A percentile compares a stretch with the other conserved stretches of the same genome.
These are phyloP conservation scores for Euglossa dilemma DNA, from an alignment of 1,140 invertebrate genomes.

Conservation along the genomic window DNA sequence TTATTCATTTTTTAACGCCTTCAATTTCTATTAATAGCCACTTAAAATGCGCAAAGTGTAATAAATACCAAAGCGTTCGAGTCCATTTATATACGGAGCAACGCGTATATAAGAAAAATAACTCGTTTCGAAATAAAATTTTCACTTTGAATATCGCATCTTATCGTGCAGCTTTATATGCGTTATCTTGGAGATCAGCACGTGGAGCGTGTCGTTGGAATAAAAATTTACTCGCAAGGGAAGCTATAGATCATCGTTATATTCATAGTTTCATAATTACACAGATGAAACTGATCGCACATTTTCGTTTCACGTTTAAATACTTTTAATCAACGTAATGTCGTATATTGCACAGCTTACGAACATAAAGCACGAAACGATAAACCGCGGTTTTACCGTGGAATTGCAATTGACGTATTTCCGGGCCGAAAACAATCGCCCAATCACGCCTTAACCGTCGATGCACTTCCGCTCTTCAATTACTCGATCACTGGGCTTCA, in stretches of 20 bases:
- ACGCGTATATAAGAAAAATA: no score
- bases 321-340: not conserved
- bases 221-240: not conserved
- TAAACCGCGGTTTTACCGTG: slow-evolving; percentile 25
- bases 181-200: no score
- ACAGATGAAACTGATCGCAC: not conserved
- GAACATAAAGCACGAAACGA: slow-evolving; percentile 5
- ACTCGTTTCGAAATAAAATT: no score
- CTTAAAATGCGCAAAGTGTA: no score
- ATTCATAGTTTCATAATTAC: not conserved
- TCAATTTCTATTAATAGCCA: no score
- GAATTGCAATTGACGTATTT: slow-evolving; percentile 38
- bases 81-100: no score
- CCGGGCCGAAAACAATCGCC: slow-evolving; percentile 37
- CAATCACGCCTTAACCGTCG: slow-evolving; percentile 35
- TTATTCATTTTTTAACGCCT: no score
- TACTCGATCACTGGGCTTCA: slow-evolving; percentile 21
- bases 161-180: no score
- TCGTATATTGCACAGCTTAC: not conserved
- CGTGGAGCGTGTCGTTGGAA: not conserved
- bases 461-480: slow-evolving; percentile 41
- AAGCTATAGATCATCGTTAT: not conserved
- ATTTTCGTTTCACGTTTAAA: not conserved
- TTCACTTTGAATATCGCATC: no score
- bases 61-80: no score